A percentile compares a stretch with the other conserved stretches of the same genome.
These are phyloP conservation scores for Bothrops alternatus DNA, from an alignment of 2,797 vertebrate species.

Conservation along the genomic window DNA sequence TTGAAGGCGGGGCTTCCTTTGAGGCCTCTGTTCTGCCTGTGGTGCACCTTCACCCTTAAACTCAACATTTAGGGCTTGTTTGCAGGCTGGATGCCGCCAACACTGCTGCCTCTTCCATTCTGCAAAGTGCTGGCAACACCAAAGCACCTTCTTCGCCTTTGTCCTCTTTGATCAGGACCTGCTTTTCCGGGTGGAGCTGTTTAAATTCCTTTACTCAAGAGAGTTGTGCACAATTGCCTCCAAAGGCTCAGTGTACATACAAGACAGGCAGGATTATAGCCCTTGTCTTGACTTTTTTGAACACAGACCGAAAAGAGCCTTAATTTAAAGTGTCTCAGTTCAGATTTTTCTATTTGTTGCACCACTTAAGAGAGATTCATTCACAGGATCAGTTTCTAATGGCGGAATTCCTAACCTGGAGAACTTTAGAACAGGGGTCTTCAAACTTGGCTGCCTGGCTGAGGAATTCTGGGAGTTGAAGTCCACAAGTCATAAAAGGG, in stretches of 20 bases:
- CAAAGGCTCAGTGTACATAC: background rate
- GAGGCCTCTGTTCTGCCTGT: background rate
- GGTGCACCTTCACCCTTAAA: background rate
- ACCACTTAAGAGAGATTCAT: background rate
- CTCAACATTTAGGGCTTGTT: background rate
- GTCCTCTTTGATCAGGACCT: conserved; percentile 9
- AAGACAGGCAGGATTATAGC: background rate
- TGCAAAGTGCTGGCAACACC: background rate
- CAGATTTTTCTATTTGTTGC: background rate
- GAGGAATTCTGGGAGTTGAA: too few relatives aligned
- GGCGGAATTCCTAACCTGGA: background rate
- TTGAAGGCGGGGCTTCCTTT: background rate
- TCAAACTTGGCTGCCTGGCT: too few relatives aligned
- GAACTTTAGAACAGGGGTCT: too few relatives aligned
- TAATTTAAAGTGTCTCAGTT: background rate
- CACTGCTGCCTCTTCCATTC: background rate
- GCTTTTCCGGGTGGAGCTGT: background rate
- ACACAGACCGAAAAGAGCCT: background rate
- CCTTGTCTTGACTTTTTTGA: background rate
- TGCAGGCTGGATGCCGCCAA: background rate
- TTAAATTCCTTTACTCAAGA: background rate
- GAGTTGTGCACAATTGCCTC: background rate
- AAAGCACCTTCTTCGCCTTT: background rate
- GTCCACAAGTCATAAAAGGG: too few relatives aligned
- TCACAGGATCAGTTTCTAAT: background rate